phyloP scores from a whole-genome alignment of 2,113 vertebrate species.

The Collichthys lucidus region DNA sequence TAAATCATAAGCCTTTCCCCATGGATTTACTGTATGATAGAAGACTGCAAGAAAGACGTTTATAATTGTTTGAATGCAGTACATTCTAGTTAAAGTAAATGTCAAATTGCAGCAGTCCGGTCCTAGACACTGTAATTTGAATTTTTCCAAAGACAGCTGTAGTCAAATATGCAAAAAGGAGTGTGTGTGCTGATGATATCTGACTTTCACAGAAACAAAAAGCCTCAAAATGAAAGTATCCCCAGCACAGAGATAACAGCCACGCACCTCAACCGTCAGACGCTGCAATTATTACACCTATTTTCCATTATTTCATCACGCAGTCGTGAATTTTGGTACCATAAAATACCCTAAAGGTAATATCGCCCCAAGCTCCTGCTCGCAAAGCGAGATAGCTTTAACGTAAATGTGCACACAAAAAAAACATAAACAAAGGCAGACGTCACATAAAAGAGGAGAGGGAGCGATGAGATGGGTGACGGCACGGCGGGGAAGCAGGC shows the following conservation, averaged over 20 bases:
- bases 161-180: background rate
- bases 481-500: background rate
- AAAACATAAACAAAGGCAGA: background rate
- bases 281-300: background rate
- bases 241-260: background rate
- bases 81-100: background rate
- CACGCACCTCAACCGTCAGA: background rate
- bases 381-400: background rate
- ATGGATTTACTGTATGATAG: background rate
- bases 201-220: background rate
- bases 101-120: background rate
- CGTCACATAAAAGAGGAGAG: constrained; percentile 7
- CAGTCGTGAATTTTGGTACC: background rate
- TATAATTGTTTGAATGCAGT: background rate
- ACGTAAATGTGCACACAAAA: background rate
- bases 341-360: background rate
- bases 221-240: background rate
- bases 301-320: background rate
- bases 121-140: background rate
- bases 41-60: background rate
- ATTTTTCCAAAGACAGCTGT: background rate
- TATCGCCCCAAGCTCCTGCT: background rate
- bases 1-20: background rate
- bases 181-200: background rate
- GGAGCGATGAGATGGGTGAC: constrained; percentile 24